Evolutionary conservation across 2,113 vertebrate species (phyloP).

Genomic region (Halichoerus grypus): DNA sequence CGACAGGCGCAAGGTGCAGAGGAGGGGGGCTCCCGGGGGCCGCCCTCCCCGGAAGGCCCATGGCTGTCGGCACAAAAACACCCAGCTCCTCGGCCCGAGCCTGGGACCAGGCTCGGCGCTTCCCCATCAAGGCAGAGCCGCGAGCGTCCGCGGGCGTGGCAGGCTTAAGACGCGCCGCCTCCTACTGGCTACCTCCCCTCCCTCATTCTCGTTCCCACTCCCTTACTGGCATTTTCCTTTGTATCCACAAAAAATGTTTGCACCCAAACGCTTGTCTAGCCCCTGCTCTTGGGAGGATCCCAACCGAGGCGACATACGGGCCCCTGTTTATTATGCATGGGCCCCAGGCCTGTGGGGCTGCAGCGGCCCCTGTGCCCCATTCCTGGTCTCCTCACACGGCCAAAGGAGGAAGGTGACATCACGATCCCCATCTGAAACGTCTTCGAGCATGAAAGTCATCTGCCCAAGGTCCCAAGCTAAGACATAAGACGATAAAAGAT

Average conservation of each 20-base stretch:
- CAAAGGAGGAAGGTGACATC: not conserved
- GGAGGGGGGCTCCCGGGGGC: accelerated
- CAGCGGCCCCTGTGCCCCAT: accelerated
- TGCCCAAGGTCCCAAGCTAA: too few species aligned
- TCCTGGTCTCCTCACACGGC: not conserved
- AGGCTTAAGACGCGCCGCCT: accelerated
- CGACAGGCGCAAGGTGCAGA: not conserved
- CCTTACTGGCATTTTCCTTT: not conserved
- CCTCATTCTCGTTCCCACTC: too few species aligned
- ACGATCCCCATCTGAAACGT: too few species aligned
- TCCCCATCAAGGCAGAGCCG: accelerated
- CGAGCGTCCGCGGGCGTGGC: accelerated
- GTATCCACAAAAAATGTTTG: not conserved
- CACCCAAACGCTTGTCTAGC: too few species aligned
- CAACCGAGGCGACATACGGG: not conserved
- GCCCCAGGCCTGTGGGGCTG: not conserved
- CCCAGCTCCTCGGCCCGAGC: not conserved
- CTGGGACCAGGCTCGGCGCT: accelerated
- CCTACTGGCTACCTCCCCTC: not conserved
- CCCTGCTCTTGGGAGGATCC: not conserved
- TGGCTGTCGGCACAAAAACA: accelerated
- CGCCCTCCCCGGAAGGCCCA: accelerated
- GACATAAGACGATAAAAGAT: too few species aligned
- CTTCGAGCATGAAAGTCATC: not conserved
- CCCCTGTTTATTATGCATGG: accelerated